phyloP scores from a whole-genome alignment of 1,140 invertebrate genomes.

The Zaprionus taronus region DNA sequence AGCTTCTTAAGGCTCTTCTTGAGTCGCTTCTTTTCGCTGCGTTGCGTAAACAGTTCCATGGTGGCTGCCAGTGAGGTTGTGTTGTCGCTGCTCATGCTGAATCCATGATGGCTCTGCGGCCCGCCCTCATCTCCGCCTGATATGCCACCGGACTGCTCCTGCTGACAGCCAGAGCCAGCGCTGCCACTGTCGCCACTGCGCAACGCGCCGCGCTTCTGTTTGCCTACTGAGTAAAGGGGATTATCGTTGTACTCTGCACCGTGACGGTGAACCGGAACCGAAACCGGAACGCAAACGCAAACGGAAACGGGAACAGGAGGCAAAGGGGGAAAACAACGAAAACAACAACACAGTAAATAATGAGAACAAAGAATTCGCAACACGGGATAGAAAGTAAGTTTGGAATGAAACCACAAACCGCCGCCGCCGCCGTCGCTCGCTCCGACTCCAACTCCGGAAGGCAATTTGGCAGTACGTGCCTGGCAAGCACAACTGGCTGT shows the following conservation, averaged over 20 bases:
- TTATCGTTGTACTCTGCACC: conserved; percentile 84
- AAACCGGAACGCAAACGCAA: conserved; percentile 16
- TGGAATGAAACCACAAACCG: conserved; percentile 11
- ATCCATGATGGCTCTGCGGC: conserved; percentile 60
- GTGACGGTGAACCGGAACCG: conserved; percentile 34
- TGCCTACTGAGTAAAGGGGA: conserved; percentile 84
- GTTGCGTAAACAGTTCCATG: conserved; percentile 84
- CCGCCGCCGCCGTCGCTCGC: background rate
- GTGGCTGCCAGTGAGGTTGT: conserved; percentile 71
- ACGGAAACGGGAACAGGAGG: conserved; percentile 26
- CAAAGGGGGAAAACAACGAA: conserved; percentile 57
- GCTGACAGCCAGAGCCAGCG: conserved; percentile 7
- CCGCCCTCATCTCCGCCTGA: conserved; percentile 56
- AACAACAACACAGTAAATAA: conserved; percentile 75
- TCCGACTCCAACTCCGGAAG: background rate
- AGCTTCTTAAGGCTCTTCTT: conserved; percentile 89
- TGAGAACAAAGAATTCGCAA: conserved; percentile 38
- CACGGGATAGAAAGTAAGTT: conserved; percentile 2
- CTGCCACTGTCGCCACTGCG: conserved; percentile 46
- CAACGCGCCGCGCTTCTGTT: conserved; percentile 70
- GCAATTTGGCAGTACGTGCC: background rate
- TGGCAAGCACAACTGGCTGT: background rate
- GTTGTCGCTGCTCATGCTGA: conserved; percentile 67
- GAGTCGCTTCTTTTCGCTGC: conserved; percentile 88
- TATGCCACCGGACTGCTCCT: conserved; percentile 41